Base-by-base conservation (phyloP, 35 echinoderm and acorn worm genomes). In the Acanthaster planci region DNA sequence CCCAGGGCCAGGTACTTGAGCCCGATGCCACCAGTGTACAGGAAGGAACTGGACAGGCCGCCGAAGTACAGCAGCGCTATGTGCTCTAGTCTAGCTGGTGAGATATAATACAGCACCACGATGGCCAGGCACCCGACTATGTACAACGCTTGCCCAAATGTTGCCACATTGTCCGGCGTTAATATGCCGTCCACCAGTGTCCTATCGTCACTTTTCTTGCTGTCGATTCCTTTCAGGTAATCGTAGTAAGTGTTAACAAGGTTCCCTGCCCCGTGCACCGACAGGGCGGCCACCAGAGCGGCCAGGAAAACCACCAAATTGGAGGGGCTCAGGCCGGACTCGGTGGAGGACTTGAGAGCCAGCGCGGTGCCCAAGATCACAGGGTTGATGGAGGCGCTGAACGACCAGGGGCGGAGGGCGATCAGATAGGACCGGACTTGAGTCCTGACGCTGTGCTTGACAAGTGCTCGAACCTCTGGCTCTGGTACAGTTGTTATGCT, bases 191-290 rank as follows among this genome's bases (percentile, higher is more conserved):
- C 96, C 8, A 99, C 96, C 8, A 99, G 78, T 9, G 96, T 99
- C 44, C 96, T 76, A 57, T 99, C 96, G 39, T 99, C 96, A 76
- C 96, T 99, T 44, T 94, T 94, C 55, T 94, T 94, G 8, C 92
- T 94, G 86, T 99, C 96, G 15, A 99, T 87, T 35, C 96, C 96
- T 86, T 89, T 93, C 60, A 81, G 39, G 54, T 87, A 99, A 82
- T 99, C 96, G 82, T 90, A 99, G 52, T 99, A 99, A 27, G 96
- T 94, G 67, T 99, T 99, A 29, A 93, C 92, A 21, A 99, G 72
- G 76, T 99, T 99, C 38, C 92, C 96, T 77, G 96, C 96, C 8
- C 92, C 95, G 59, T 99, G 96, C 0, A 99, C 96, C 22, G 86
- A 99, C 40, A 99, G 64, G 37, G 93, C 85, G 37, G 91, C 96